These are phyloP conservation scores for Podarcis muralis DNA, from an alignment of 2,113 vertebrate species.

Conservation along the genomic window DNA sequence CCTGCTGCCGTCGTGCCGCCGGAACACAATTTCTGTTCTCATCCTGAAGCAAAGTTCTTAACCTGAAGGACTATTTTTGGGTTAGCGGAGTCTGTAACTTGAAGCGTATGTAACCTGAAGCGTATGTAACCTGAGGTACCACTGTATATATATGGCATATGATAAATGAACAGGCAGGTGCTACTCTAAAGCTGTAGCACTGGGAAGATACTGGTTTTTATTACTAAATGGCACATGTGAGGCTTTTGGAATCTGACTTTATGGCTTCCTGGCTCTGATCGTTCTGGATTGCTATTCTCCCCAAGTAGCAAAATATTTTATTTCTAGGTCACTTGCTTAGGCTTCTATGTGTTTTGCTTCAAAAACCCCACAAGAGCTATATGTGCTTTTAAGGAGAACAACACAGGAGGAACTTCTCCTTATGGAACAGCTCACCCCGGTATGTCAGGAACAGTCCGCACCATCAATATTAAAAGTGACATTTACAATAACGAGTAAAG, in stretches of 20 bases:
- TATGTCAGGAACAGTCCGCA: constrained; percentile 54
- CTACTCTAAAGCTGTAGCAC: no score
- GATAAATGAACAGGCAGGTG: neutral
- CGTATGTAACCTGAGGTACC: no score
- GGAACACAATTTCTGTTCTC: no score
- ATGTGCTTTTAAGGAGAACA: neutral
- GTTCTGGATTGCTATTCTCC: neutral
- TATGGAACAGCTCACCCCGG: constrained; percentile 48
- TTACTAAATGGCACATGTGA: neutral
- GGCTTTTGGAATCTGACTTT: neutral
- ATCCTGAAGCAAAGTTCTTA: no score
- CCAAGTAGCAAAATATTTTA: constrained; percentile 7
- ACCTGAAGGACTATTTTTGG: no score
- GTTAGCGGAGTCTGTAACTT: no score
- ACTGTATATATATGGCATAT: no score
- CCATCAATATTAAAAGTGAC: constrained; percentile 65
- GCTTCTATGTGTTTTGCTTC: neutral
- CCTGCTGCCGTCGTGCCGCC: no score
- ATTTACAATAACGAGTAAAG: constrained; percentile 65
- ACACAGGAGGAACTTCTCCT: constrained; percentile 41
- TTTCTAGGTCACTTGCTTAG: constrained; percentile 12
- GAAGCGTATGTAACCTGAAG: no score
- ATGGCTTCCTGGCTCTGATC: constrained; percentile 12
- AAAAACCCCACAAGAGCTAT: neutral
- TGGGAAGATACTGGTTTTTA: neutral